Conservation (phyloP, 2,113 vertebrate genomes). For the Rhinichthys klamathensis region DNA sequence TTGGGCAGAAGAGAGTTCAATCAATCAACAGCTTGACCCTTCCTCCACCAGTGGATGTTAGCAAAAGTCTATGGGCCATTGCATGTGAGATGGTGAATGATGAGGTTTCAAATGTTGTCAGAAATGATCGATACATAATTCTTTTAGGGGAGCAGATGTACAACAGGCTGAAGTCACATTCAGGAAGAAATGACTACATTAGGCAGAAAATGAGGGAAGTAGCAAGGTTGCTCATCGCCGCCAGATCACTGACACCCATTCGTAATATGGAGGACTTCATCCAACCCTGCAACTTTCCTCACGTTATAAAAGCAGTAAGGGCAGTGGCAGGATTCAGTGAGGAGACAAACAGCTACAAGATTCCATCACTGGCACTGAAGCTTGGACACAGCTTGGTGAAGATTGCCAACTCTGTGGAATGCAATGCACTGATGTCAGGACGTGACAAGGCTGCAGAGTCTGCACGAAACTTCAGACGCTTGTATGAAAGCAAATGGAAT, state of each 20-base stretch:
- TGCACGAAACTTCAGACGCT: not conserved
- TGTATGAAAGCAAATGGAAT: not conserved
- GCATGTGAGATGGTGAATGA: not conserved
- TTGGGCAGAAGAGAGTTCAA: not conserved
- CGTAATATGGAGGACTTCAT: conserved; percentile 7
- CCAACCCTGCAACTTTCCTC: not conserved
- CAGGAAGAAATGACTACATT: not conserved
- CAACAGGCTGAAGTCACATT: conserved; percentile 3
- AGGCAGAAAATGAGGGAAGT: not conserved
- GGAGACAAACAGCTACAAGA: not conserved
- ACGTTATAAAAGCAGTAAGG: not conserved
- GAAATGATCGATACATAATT: not conserved
- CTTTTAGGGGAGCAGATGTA: conserved; percentile 7
- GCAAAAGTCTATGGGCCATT: not conserved
- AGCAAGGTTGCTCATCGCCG: not conserved
- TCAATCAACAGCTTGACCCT: not conserved
- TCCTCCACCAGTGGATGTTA: conserved; percentile 2
- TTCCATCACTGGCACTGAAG: not conserved
- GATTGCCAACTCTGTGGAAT: not conserved
- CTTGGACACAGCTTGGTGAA: not conserved
- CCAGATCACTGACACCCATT: not conserved
- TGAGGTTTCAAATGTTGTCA: not conserved
- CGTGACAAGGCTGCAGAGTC: not conserved
- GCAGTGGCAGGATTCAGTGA: not conserved
- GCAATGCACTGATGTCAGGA: not conserved